Conservation (phyloP, 2,888 invertebrate genomes). For the Drosophila prostipennis region DNA sequence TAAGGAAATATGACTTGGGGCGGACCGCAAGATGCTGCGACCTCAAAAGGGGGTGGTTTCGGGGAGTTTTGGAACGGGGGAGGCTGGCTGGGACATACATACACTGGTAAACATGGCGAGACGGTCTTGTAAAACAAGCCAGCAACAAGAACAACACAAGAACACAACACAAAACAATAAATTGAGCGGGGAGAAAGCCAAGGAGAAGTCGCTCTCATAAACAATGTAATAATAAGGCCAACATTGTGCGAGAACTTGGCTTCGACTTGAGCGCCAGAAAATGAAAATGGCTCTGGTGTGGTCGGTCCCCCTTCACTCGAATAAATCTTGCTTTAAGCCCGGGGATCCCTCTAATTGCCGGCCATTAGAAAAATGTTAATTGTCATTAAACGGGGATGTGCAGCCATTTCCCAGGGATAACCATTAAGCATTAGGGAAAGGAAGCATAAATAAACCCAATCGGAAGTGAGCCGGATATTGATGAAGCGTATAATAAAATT, state of each 20-base stretch:
- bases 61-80: not conserved
- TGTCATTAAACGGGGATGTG: constrained; percentile 58
- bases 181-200: constrained; percentile 53
- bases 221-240: constrained; percentile 77
- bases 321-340: constrained; percentile 75
- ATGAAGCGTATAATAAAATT: constrained; percentile 27
- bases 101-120: constrained; percentile 73
- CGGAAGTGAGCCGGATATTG: constrained; percentile 8
- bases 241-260: constrained; percentile 46
- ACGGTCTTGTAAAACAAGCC: constrained; percentile 73
- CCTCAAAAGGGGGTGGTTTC: constrained; percentile 33
- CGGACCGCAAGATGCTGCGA: constrained; percentile 56
- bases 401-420: not conserved
- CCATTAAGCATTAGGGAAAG: constrained; percentile 9
- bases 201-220: constrained; percentile 62
- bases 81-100: constrained; percentile 19
- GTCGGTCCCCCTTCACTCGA: constrained; percentile 18
- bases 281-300: constrained; percentile 17
- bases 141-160: constrained; percentile 47
- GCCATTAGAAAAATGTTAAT: constrained; percentile 74
- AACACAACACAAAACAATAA: constrained; percentile 59
- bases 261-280: constrained; percentile 30
- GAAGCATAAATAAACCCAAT: constrained; percentile 11
- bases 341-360: constrained; percentile 64
- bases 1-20: constrained; percentile 77